Base-by-base conservation (phyloP, 1,140 invertebrate genomes). In the Drosophila triauraria region DNA sequence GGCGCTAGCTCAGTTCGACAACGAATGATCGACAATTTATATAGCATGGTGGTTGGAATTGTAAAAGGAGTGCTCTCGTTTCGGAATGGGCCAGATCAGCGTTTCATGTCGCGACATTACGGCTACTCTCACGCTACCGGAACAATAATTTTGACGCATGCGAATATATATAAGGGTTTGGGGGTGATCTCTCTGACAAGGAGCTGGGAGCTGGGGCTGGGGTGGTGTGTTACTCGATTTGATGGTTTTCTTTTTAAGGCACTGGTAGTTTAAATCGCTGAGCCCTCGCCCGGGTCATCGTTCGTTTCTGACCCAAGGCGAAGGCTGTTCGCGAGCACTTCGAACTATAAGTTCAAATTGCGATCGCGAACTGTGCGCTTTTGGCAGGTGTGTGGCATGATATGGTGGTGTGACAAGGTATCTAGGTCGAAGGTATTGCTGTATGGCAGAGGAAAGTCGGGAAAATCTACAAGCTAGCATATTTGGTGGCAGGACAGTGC, bases 61-160 rank as follows among this genome's bases (percentile, higher is more conserved):
- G 86, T 90, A 91, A 86, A 90, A 64, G 80, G 86, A 91, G 79
- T 90, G 86, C 86, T 91, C 77, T 91, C 77, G 71, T 77, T 80
- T 91, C 83, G 86, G 86, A 91, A 90, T 90, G 86, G 86, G 80
- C 82, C 86, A 90, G 85, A 90, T 90, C 85, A 90, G 69, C 64
- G 58, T 23, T 42, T 35, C 20, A 15, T 13, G 9, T 43, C 53
- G 69, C 43, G 32, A 75, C 59, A 63, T 23, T 53, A 50, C 43
- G 38, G 42, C 27, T 59, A 67, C 57, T 68, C 77, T 75, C 65
- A 84, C 64, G 78, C 65, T 75, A 75, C 75, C 90, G 75, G 80
- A 74, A 79, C 78, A 78, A 65, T 70, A 76, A 85, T 82, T 79
- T 81, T 79, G 67, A 78, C 63, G 56, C 64, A 62, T 48, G 40